A percentile compares a stretch with the other conserved stretches of the same genome.
Evolutionary conservation across 2,113 vertebrate genomes (phyloP).

Genomic region (Acanthisitta chloris): DNA sequence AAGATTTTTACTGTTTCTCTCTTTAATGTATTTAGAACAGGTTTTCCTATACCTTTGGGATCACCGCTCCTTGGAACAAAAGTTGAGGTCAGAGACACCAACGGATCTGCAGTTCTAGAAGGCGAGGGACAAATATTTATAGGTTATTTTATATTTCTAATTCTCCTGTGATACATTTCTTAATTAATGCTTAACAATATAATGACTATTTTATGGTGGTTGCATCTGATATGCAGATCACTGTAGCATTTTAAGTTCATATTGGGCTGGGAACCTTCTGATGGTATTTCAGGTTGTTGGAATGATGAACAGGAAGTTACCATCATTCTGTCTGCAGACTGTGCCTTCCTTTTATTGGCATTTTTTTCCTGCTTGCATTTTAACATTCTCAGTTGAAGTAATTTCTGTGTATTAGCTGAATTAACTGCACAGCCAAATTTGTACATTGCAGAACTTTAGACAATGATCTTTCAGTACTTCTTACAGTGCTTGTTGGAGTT

Average conservation of each 20-base stretch:
- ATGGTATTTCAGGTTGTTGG: background rate
- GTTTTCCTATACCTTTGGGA: constrained; percentile 80
- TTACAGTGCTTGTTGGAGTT: background rate
- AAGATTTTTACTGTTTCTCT: background rate
- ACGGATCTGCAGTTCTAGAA: constrained; percentile 75
- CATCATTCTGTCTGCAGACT: background rate
- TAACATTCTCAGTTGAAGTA: background rate
- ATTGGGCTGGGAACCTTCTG: background rate
- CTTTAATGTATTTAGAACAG: constrained; percentile 63
- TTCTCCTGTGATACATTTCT: background rate
- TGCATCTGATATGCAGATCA: background rate
- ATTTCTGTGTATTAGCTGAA: background rate
- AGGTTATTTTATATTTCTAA: constrained; percentile 75
- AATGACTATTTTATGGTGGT: background rate
- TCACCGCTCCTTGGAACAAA: constrained; percentile 82
- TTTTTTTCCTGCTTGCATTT: background rate
- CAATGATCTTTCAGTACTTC: background rate
- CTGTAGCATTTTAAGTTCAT: background rate
- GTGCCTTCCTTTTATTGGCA: background rate
- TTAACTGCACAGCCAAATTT: background rate
- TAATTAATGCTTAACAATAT: background rate
- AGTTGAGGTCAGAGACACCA: constrained; percentile 85
- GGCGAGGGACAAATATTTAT: constrained; percentile 92
- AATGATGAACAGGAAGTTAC: background rate
- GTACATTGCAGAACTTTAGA: background rate